Evolutionary conservation across 2,797 vertebrate genomes (phyloP).

Genomic region (Scleropages formosus): DNA sequence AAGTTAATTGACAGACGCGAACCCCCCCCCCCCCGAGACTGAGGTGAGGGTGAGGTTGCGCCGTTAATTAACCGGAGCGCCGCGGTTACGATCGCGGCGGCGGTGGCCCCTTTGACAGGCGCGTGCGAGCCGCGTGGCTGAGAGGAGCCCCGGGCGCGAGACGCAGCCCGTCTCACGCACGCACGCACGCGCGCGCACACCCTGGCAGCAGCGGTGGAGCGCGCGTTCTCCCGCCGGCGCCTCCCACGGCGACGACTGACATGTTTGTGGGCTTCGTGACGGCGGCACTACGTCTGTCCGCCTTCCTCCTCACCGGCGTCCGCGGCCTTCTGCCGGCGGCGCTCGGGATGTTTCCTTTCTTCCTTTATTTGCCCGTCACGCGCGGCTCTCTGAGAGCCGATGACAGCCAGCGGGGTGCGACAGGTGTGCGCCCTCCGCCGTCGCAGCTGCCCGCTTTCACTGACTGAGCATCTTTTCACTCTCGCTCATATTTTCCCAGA

Average conservation of each 20-base stretch:
- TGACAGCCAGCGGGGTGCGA: constrained; percentile 42
- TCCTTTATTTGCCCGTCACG: constrained; percentile 35
- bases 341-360: background rate
- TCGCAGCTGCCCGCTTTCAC: constrained; percentile 44
- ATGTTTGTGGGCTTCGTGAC: background rate
- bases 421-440: constrained; percentile 47
- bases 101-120: too few relatives aligned
- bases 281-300: background rate
- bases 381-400: constrained; percentile 27
- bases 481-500: constrained; percentile 29
- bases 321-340: constrained; percentile 33
- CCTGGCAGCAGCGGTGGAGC: background rate
- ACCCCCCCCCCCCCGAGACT: background rate
- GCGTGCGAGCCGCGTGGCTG: too few relatives aligned
- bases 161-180: background rate
- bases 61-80: background rate
- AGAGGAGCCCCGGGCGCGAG: background rate
- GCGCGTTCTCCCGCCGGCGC: background rate
- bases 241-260: background rate
- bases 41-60: background rate
- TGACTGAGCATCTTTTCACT: constrained; percentile 29
- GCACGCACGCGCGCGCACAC: background rate
- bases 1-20: background rate
- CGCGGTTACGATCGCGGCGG: too few relatives aligned
- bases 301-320: constrained; percentile 21